Base-by-base conservation (phyloP, 2,797 vertebrate genomes). In the Enteromius radiatus region DNA sequence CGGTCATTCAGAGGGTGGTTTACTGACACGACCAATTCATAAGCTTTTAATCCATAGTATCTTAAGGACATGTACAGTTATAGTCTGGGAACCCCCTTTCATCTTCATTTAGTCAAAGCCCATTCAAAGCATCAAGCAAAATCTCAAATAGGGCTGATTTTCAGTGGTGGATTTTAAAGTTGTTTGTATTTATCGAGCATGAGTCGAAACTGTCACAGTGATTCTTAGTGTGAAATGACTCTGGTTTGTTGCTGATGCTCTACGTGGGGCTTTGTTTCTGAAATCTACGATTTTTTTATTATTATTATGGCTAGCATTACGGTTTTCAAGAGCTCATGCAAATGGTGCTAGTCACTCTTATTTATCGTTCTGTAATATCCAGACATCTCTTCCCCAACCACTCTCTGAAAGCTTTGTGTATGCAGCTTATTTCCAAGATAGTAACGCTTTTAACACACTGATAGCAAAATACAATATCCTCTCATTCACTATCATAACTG, bases 391-490 rank as follows among this genome's bases (percentile, higher is more conserved):
- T 81, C 81, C 65, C 82, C 54, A 19, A 67, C 61, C 54, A 54
- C 83, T 93, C 93, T 95, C 94, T 91, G 94, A 56, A 95, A 93
- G 95, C 95, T 96, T 96, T 91, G 94, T 94, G 96, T 97, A 96
- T 94, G 96, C 95, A 95, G 96, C 96, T 96, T 96, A 94, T 94
- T 94, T 96, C 95, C 96, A 93, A 94, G 96, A 93, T 96, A 96
- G 94, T 95, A 91, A 96, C 89, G 97, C 96, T 95, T 97, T 95
- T 92, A 92, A 96, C 96, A 96, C 96, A 96, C 95, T 95, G 94
- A 95, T 96, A 94, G 96, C 93, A 96, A 96, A 95, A 96, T 92
- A 94, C 84, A 88, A 81, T 94, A 92, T 96, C 94, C 89, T 95
- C 93, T 93, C 94, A 93, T 95, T 94, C 93, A 88, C 96, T 95